Evolutionary conservation across 2,797 vertebrate species (phyloP).

Genomic region (Sphenodon punctatus): DNA sequence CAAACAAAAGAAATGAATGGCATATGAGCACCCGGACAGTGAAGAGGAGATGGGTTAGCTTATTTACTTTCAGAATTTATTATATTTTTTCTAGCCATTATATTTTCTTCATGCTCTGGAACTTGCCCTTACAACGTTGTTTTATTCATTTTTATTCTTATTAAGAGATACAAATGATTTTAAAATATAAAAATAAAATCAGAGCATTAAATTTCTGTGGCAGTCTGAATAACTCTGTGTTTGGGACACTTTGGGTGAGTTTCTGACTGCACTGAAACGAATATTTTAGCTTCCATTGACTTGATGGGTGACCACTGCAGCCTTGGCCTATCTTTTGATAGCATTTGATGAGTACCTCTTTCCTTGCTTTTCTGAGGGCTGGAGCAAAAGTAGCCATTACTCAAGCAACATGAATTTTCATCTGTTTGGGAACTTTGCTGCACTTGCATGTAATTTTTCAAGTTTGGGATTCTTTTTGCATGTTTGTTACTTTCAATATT

Average conservation of each 20-base stretch:
- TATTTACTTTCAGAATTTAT: constrained; percentile 37
- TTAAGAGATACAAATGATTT: not conserved
- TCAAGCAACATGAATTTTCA: no score
- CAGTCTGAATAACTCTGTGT: not conserved
- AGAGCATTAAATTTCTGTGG: no score
- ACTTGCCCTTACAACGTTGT: not conserved
- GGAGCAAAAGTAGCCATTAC: no score
- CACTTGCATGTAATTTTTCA: no score
- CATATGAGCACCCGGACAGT: constrained; percentile 28
- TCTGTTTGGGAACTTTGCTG: no score
- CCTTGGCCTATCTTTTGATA: no score
- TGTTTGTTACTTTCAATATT: no score
- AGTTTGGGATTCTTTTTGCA: no score
- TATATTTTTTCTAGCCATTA: constrained; percentile 8
- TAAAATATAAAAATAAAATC: not conserved
- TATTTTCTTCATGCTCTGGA: constrained; percentile 6
- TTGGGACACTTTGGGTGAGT: not conserved
- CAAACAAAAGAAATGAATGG: not conserved
- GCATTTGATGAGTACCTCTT: not conserved
- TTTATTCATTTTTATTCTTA: not conserved
- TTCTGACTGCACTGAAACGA: no score
- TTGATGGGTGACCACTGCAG: no score
- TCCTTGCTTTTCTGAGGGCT: not conserved
- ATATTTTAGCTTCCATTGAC: no score
- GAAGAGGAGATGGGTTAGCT: constrained; percentile 7